Base-by-base conservation (phyloP, 1,140 invertebrate genomes). In the Diplogasteroides magnus region DNA sequence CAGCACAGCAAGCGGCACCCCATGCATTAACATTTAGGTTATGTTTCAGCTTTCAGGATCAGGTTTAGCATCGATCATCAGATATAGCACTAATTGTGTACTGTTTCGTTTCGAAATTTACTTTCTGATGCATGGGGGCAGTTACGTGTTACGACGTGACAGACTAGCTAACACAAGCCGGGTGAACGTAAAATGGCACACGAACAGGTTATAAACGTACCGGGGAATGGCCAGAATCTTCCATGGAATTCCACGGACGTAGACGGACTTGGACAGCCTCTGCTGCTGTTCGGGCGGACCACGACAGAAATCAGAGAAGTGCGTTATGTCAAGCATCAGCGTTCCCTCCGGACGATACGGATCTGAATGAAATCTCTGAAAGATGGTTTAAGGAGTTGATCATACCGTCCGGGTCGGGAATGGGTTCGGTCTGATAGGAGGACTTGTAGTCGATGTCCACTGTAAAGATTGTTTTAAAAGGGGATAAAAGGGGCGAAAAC, bases 241-340 rank as follows among this genome's bases (percentile, higher is more conserved):
- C 77, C 77, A 78, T 2, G 77, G 77, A 6, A 78, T 61, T 32
- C 78, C 78, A 28, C 77, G 74, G 31, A 81, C 77, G 31, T 70
- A 77, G 11, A 80, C 69, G 28, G 78, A 67, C 29, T 72, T 69
- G 26, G 77, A 79, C 26, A 78, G 60, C n/a, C 79, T 66, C 31
- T 78, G 76, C 25, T 31, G 68, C 27, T 68, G 60, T 14, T 76
- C 48, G 19, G 57, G 25, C 31, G 31, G 48, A n/a, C 64, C 65
- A 25, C 64, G 61, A 57, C 69, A 71, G 60, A 78, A 78, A 11
- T 81, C 69, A 1, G 69, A 61, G 56, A 78, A 77, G 14, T 72
- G 59, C 27, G 78, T 70, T 29, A 78, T 81, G 3, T 80, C 74
- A n/a, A 78, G 59, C 2, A 27, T 27, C 25, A 78, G 25, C 26